Percentiles rank a stretch among this genome's conserved stretches.
phyloP scores from a whole-genome alignment of 2,113 vertebrate genomes.

The Chitala chitala region DNA sequence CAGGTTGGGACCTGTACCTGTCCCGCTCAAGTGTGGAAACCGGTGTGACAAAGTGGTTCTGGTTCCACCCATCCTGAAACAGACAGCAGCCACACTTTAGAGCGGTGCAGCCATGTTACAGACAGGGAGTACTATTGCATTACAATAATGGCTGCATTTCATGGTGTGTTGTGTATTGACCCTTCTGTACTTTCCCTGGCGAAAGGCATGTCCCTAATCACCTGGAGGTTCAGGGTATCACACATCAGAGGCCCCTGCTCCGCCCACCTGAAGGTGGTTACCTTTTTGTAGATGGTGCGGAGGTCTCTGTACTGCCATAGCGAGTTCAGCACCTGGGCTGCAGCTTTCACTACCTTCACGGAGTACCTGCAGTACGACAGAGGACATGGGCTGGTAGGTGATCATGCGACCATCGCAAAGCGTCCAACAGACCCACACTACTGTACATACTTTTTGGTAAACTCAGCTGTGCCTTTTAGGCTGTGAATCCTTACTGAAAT shows the following conservation, averaged over 20 bases:
- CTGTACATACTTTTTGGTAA: no score
- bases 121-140: no score
- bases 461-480: no score
- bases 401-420: background rate
- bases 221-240: no score
- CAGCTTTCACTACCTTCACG: conserved; percentile 92
- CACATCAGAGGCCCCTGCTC: background rate
- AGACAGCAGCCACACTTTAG: no score
- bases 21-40: conserved; percentile 92
- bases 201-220: no score
- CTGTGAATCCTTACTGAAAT: no score
- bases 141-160: no score
- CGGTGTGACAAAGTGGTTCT: conserved; percentile 94
- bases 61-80: conserved; percentile 93
- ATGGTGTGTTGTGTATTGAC: no score
- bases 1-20: conserved; percentile 91
- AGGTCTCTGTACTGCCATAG: conserved; percentile 97
- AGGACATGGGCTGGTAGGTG: background rate
- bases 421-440: no score
- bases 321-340: conserved; percentile 92
- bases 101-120: background rate
- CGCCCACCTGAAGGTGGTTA: conserved; percentile 38
- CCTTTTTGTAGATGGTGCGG: conserved; percentile 96
- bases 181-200: no score
- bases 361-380: conserved; percentile 69